phyloP scores from a whole-genome alignment of 2,113 vertebrate species.

The rat (Rattus norvegicus) region GRCr8 NC_086036.1:15236001-15236500 shows the following conservation, averaged over 20 bases:
- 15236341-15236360: not conserved
- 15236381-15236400: not conserved
- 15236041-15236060: not conserved
- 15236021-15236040: too few species aligned
- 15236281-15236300: not conserved
- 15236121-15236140: not conserved
- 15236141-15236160: not conserved
- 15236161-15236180: not conserved
- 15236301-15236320: not conserved
- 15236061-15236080: not conserved
- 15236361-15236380: not conserved
- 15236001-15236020: too few species aligned
- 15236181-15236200: not conserved
- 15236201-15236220: not conserved
- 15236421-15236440: not conserved
- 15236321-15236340: not conserved
- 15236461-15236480: not conserved
- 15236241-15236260: not conserved
- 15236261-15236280: not conserved
- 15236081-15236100: not conserved
- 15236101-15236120: not conserved
- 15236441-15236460: not conserved
- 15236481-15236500: not conserved
- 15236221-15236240: not conserved
- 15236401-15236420: not conserved